These are phyloP conservation scores for Grapholita molesta DNA, from an alignment of 1,140 invertebrate genomes.

Conservation along the genomic window DNA sequence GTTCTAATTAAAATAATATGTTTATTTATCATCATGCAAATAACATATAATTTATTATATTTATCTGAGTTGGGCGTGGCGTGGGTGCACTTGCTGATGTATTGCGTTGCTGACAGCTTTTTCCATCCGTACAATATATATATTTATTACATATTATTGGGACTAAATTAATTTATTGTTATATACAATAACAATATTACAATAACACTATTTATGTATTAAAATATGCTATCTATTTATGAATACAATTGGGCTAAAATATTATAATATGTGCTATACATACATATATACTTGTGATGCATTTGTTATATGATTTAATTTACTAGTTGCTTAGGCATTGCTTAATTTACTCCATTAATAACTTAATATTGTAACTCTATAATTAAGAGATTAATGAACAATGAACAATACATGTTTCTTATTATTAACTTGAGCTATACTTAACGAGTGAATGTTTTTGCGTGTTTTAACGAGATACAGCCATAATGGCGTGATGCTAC, in stretches of 20 bases:
- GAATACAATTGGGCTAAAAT: no score
- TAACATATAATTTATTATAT: background rate
- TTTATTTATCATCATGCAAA: background rate
- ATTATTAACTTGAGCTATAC: background rate
- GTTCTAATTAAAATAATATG: background rate
- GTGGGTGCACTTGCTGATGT: background rate
- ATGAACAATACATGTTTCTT: background rate
- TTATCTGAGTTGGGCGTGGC: background rate
- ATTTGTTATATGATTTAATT: background rate
- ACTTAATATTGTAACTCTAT: background rate
- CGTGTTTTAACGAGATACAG: conserved; percentile 1
- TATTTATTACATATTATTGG: background rate
- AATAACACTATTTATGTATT: conserved; percentile 6
- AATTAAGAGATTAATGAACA: background rate
- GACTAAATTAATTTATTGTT: no score
- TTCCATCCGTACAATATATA: background rate
- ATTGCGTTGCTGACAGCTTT: background rate
- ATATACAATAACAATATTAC: no score
- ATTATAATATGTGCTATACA: background rate
- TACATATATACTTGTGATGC: background rate
- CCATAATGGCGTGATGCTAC: background rate
- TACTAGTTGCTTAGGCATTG: background rate
- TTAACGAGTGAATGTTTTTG: background rate
- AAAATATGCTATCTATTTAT: background rate
- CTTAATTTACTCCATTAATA: background rate